Percentiles rank a stretch among this genome's conserved stretches.
Conservation (phyloP, 2,797 vertebrate genomes). For the Enteromius thamalakanensis region DNA sequence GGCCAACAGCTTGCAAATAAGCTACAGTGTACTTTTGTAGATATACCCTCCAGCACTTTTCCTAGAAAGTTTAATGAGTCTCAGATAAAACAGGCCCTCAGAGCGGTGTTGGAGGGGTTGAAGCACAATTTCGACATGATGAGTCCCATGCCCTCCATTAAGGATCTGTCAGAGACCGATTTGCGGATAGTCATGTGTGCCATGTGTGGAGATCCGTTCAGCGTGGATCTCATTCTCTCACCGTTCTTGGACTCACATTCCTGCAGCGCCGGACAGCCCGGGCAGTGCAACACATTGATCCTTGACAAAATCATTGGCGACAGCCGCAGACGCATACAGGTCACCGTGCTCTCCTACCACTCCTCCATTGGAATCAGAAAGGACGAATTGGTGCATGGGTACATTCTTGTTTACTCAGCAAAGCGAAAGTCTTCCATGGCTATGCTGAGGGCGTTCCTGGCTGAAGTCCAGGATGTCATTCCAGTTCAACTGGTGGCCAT, state of each 20-base stretch:
- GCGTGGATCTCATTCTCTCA: constrained; percentile 97
- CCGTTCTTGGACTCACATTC: constrained; percentile 97
- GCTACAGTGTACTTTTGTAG: constrained; percentile 97
- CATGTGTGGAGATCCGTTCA: constrained; percentile 99
- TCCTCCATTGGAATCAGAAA: constrained; percentile 96
- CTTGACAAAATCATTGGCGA: constrained; percentile 98
- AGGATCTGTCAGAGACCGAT: constrained; percentile 95
- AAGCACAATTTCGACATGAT: constrained; percentile 95
- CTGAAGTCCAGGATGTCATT: constrained; percentile 97
- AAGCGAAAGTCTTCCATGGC: constrained; percentile 99
- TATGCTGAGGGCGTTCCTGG: constrained; percentile 95
- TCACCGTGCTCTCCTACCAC: constrained; percentile 96
- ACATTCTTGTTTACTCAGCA: constrained; percentile 97
- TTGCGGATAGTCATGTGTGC: constrained; percentile 98
- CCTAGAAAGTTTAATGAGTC: constrained; percentile 96
- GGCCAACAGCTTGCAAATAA: constrained; percentile 98
- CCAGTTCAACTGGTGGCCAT: constrained; percentile 98
- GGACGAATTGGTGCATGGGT: constrained; percentile 97
- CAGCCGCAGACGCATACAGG: constrained; percentile 92
- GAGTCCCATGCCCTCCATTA: constrained; percentile 90
- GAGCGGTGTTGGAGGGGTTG: constrained; percentile 91
- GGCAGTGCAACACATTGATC: constrained; percentile 94
- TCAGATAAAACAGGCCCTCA: constrained; percentile 95
- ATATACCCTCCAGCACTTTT: constrained; percentile 90
- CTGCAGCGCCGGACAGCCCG: constrained; percentile 94